Evolutionary conservation across 1,140 invertebrate genomes (phyloP), one percentile per base, ranked within the genome.

Genomic region (Leptinotarsa texana): DNA sequence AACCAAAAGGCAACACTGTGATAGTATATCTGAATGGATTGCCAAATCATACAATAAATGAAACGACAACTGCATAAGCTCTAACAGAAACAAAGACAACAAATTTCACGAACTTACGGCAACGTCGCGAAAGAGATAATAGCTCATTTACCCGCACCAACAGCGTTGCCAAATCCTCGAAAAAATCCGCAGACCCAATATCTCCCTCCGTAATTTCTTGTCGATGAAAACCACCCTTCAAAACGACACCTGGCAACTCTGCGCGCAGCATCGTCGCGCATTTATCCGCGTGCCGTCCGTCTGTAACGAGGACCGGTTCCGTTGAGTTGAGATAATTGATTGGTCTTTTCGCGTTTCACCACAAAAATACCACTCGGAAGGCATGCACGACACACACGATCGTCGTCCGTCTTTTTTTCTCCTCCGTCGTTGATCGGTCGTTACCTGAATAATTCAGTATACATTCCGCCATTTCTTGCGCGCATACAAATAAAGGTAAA

Each of bases 311-410:
- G 69, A 70, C 69, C 69, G 69, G 69, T 70, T 70, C 18, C 69
- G 24, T 33, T 22, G 17, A 62, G 17, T 69, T 69, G 21, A 48
- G 17, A 70, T 70, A 70, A 70, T 21, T 57, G 69, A 70, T 70
- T 42, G 49, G 42, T 42, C 42, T 68, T 68, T 68, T 68, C 66
- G 69, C 47, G 49, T 21, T 70, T 70, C 47, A 51, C 17, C 69
- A 48, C 69, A 70, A 70, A 70, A 70, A 70, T 70, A 57, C 49
- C 69, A 61, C 49, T 70, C 33, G 69, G 69, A 70, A 70, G 69
- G 69, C 49, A 70, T 61, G 13, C 69, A 70, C 69, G 69, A 57
- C 69, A 70, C 69, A 70, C 69, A 70, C 69, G 69, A 70, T 57
- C 49, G 21, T 70, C 69, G 51, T n/a, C 33, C 42, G 42, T 69